These are phyloP conservation scores for Amitus sp. DNA, from an alignment of 2,888 invertebrate species.

Conservation along the genomic window DNA sequence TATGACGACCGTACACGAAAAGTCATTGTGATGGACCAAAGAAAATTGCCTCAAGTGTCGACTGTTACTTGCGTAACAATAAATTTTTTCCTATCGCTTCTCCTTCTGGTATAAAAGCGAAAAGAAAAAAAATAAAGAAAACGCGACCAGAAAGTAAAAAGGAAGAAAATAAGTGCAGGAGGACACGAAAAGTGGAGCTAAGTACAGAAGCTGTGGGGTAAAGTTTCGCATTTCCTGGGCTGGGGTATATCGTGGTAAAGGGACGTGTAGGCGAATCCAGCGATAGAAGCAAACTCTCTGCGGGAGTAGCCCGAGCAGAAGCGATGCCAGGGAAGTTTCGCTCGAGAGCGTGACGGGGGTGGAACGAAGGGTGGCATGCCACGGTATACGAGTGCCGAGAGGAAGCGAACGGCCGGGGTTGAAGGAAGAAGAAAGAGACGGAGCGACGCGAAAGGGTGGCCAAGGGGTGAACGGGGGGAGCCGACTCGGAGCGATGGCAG, in stretches of 20 bases:
- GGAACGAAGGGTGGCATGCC: conserved; percentile 57
- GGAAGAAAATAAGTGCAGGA: conserved; percentile 7
- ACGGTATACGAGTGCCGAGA: conserved; percentile 44
- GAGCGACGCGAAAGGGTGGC: conserved; percentile 37
- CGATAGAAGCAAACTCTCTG: conserved; percentile 53
- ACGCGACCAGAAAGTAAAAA: conserved; percentile 13
- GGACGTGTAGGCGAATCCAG: conserved; percentile 44
- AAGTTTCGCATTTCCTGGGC: conserved; percentile 44
- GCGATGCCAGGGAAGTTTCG: conserved; percentile 60
- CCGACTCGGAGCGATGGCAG: conserved; percentile 66
- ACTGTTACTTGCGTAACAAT: no score
- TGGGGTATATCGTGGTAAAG: conserved; percentile 39
- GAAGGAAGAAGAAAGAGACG: conserved; percentile 39
- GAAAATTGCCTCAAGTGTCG: no score
- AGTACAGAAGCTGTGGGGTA: conserved; percentile 29
- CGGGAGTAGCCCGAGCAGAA: conserved; percentile 50
- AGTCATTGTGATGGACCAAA: no score
- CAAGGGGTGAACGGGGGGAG: conserved; percentile 61
- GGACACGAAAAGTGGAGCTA: conserved; percentile 13
- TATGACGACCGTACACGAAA: no score
- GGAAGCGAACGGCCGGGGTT: conserved; percentile 20
- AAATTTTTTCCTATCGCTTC: no score
- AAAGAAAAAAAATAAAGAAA: conserved; percentile 2
- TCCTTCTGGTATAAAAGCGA: no score
- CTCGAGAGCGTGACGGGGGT: conserved; percentile 64